These are phyloP conservation scores for Ispidina picta DNA, from an alignment of 2,797 vertebrate genomes.

Conservation along the genomic window DNA sequence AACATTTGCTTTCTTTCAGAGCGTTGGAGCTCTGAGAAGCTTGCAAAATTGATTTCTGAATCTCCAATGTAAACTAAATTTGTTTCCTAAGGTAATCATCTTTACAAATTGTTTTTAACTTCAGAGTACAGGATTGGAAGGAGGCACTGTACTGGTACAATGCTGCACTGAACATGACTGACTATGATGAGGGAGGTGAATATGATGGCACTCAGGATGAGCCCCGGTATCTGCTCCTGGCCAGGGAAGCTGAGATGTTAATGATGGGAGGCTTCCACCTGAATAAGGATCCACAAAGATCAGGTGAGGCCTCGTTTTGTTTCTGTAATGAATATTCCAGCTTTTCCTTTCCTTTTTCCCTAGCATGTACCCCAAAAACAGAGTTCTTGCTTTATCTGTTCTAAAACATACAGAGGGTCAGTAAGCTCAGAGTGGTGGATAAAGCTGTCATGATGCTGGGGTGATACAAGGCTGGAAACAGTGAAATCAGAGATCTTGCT, in stretches of 20 bases:
- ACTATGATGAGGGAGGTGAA: constrained; percentile 94
- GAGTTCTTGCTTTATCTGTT: not conserved
- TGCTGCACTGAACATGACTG: constrained; percentile 86
- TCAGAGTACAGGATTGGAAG: constrained; percentile 87
- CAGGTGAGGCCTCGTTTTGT: constrained; percentile 77
- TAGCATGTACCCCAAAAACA: not conserved
- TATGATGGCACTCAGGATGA: constrained; percentile 93
- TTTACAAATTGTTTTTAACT: not conserved
- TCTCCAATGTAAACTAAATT: not conserved
- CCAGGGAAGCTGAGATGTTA: constrained; percentile 91
- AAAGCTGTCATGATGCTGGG: not conserved
- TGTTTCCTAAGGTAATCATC: not conserved
- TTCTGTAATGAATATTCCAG: not conserved
- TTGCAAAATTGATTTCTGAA: not conserved
- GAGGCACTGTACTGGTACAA: constrained; percentile 91
- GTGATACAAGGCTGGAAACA: not conserved
- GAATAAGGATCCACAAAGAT: constrained; percentile 85
- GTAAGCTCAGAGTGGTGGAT: not conserved
- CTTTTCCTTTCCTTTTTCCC: not conserved
- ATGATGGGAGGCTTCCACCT: constrained; percentile 83
- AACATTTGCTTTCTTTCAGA: not conserved
- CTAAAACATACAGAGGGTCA: not conserved
- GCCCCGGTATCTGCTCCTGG: constrained; percentile 88
- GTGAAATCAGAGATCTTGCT: not conserved
- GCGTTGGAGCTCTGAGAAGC: not conserved